Base-by-base conservation (phyloP, 2,797 vertebrate genomes). In the Sebastes reedi region DNA sequence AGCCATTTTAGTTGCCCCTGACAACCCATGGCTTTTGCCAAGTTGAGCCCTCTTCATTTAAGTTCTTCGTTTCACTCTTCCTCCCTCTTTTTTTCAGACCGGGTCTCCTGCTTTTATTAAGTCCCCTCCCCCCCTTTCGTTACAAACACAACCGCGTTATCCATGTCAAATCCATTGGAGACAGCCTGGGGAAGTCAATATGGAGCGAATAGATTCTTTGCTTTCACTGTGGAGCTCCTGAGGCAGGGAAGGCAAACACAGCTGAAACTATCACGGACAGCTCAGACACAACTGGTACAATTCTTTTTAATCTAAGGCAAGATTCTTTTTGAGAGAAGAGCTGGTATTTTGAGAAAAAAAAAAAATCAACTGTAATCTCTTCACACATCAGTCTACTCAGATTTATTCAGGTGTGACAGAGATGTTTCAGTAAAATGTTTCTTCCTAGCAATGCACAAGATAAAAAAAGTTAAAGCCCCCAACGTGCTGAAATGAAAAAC, bases 111-210 rank as follows among this genome's bases (percentile, higher is more conserved):
- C 86, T 86, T 91, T 92, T 91, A 92, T 91, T 86, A 85, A 77
- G 59, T 54, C 84, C 90, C 92, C 79, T 69, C 90, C 91, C 89
- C 90, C 90, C 77, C 14, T 18, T 87, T 91, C 54, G 70, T 89
- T 87, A 89, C 91, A 92, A 95, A 95, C 92, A 91, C 91, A 91
- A 91, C 91, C 77, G 65, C 76, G 87, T 92, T 93, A 95, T 94
- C 94, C 93, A 90, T 95, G 94, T 95, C 94, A 94, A 96, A 97
- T 94, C 91, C 94, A 96, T 97, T 96, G 93, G 93, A 87, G 91
- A 93, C 93, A 92, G 86, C 94, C 89, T 79, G 88, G 92, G 94
- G 95, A 94, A 87, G 93, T 95, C 94, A 95, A 96, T 95, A 94
- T 73, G 84, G 94, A 94, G 92, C 90, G 89, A 94, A 90, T 91